Base-by-base conservation (phyloP, 2,888 invertebrate species). In the Clivina fossor region DNA sequence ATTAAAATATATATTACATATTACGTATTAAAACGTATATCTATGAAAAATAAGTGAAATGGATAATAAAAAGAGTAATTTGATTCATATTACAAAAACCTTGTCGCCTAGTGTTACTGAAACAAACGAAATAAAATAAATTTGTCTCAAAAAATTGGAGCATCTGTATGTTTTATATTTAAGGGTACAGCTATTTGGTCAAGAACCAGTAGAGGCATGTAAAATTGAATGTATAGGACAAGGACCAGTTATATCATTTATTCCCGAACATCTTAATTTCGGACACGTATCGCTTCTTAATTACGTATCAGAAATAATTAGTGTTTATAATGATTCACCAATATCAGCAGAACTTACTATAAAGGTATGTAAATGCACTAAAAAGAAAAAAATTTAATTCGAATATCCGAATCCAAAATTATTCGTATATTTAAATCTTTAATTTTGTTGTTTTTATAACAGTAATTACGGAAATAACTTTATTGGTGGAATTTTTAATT, bases 291-390 rank as follows among this genome's bases (percentile, higher is more conserved):
- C 78, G 43, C 74, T 88, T 19, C 71, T 88, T 16, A 72, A 72
- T 9, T 75, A 71, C 56, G 72, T 73, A 24, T 72, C 76, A 2
- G 78, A 80, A 71, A 66, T 64, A 1, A 68, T 88, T 1, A 75
- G 73, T 1, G 67, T 88, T 1, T 78, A 77, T 53, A 89, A 86
- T 64, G 85, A 88, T 66, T 86, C 88, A 0, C 86, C 87, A 1
- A 83, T 88, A 32, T 68, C 76, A 40, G 85, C 87, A 0, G 69
- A 76, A 60, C 82, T 55, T 2, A 19, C 15, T 5, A 20, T 49
- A 22, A 8, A 37, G 38, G 49, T 49, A n/a, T 15, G 79, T 63
- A 47, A 74, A 78, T 2, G 69, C 71, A 37, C 68, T 83, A 76
- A 81, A 81, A 66, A 26, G 5, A 7, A 7, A 26, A 7, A 26